phyloP scores from a whole-genome alignment of 2,797 vertebrate genomes.

The Phataginus tetradactyla region DNA sequence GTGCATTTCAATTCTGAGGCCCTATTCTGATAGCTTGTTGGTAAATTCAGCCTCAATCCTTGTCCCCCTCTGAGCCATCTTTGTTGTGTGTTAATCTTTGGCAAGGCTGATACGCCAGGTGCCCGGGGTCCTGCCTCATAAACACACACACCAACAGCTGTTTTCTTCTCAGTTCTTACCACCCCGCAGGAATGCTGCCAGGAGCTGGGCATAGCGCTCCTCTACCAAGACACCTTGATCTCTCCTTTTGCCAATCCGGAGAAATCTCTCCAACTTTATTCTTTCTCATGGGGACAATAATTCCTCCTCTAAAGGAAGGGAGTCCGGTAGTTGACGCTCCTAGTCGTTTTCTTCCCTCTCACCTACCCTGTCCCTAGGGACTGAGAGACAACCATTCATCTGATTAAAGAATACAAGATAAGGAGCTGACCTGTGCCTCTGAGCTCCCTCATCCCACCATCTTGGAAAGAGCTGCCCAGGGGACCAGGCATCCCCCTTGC shows the following conservation, averaged over 20 bases:
- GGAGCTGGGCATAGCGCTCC: background rate
- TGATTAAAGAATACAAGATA: background rate
- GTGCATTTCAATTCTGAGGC: background rate
- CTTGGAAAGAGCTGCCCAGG: background rate
- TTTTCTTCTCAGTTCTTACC: background rate
- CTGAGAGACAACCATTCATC: background rate
- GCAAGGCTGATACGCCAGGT: background rate
- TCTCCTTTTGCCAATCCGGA: background rate
- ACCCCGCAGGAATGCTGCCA: background rate
- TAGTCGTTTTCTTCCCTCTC: background rate
- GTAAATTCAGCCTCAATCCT: background rate
- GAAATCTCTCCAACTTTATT: background rate
- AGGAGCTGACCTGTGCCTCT: background rate
- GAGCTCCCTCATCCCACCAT: background rate
- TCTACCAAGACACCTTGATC: background rate
- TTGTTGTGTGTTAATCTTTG: background rate
- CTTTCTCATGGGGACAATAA: background rate
- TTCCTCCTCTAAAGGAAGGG: background rate
- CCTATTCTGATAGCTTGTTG: background rate
- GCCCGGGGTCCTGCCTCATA: background rate
- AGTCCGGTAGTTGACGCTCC: background rate
- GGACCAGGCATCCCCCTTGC: background rate
- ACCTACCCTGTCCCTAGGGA: background rate
- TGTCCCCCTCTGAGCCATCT: background rate
- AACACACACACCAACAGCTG: background rate